Conservation (phyloP, 2,888 invertebrate genomes). For the Danaus chrysippus region DNA sequence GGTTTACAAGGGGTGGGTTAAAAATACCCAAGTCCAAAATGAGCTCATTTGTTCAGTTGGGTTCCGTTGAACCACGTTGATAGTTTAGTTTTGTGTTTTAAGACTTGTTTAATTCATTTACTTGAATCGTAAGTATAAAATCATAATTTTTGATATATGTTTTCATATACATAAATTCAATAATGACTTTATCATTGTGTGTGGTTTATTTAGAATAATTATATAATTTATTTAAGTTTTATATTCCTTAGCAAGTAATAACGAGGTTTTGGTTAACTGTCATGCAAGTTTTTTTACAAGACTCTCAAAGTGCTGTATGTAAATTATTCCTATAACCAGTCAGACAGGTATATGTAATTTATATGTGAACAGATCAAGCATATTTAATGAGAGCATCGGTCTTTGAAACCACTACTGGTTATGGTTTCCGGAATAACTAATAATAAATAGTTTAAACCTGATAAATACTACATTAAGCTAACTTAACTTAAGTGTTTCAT, state of each 20-base stretch:
- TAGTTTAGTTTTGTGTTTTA: constrained; percentile 11
- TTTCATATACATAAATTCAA: no score
- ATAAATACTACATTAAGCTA: constrained; percentile 3
- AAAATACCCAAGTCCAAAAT: constrained; percentile 54
- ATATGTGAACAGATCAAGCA: constrained; percentile 29
- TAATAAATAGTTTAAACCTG: constrained; percentile 3
- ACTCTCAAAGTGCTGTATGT: background rate
- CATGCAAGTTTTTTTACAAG: constrained; percentile 1
- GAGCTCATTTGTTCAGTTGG: constrained; percentile 46
- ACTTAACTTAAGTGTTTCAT: constrained; percentile 1
- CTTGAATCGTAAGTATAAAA: background rate
- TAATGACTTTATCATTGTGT: no score
- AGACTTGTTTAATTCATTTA: background rate
- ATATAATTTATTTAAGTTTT: no score
- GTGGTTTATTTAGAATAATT: no score
- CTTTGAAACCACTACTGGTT: constrained; percentile 20
- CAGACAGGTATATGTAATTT: constrained; percentile 21
- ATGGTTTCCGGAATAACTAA: constrained; percentile 4
- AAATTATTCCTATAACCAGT: constrained; percentile 19
- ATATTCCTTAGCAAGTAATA: background rate
- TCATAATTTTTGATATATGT: background rate
- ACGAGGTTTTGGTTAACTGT: background rate
- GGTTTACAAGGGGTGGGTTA: constrained; percentile 61
- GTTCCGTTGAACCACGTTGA: constrained; percentile 23
- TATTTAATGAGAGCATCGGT: constrained; percentile 25